Conservation (phyloP, 2,888 invertebrate genomes). For the Cephus pygmeus region DNA sequence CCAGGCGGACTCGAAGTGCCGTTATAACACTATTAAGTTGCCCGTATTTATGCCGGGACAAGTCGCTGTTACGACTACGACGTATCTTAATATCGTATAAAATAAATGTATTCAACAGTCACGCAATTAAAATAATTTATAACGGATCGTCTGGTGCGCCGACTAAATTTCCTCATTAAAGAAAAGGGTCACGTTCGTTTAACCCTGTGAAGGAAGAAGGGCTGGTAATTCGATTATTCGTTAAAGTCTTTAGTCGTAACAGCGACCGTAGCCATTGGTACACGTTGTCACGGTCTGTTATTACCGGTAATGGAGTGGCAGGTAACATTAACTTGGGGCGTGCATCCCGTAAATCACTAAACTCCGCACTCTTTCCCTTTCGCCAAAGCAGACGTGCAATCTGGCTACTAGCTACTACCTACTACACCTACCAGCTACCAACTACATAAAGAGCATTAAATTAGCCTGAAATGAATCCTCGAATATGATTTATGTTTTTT, state of each 20-base stretch:
- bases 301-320: slow-evolving; percentile 27
- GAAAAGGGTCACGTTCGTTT: too few species aligned
- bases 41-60: neutral
- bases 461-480: too few species aligned
- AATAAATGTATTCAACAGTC: too few species aligned
- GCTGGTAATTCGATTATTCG: too few species aligned
- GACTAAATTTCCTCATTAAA: too few species aligned
- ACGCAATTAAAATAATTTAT: too few species aligned
- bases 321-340: slow-evolving; percentile 24
- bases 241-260: neutral
- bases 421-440: neutral
- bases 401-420: neutral
- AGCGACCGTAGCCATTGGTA: neutral
- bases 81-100: too few species aligned
- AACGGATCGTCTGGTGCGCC: too few species aligned
- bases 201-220: too few species aligned
- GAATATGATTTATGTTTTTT: too few species aligned
- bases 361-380: neutral
- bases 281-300: slow-evolving; percentile 14
- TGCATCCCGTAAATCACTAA: slow-evolving; percentile 23
- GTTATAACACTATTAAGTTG: neutral
- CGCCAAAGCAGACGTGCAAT: neutral
- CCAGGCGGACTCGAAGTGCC: neutral
- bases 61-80: neutral
- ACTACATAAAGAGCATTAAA: neutral